Conservation (phyloP, 2,888 invertebrate genomes). For the Synanthedon andrenaeformis region DNA sequence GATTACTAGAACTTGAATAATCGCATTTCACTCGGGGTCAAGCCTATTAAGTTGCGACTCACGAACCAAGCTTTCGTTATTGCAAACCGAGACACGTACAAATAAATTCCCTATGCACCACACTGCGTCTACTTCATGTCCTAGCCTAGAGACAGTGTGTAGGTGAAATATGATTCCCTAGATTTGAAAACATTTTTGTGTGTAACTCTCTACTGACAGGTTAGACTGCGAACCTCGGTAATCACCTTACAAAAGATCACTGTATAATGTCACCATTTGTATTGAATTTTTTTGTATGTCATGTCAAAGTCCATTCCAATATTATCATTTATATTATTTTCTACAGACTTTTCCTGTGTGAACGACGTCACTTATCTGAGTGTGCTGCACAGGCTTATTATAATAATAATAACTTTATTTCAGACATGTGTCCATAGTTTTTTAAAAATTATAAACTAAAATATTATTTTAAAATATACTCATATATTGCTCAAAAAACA, state of each 20-base stretch:
- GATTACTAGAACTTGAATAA: slow-evolving; percentile 60
- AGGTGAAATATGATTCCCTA: slow-evolving; percentile 45
- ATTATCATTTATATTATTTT: no score
- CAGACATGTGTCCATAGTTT: no score
- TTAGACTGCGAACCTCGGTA: not conserved
- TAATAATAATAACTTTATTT: no score
- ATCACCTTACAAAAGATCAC: not conserved
- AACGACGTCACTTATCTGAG: no score
- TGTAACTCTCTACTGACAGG: not conserved
- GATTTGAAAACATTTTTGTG: not conserved
- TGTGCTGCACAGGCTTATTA: no score
- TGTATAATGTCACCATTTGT: not conserved
- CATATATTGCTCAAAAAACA: no score
- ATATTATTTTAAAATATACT: no score
- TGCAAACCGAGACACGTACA: slow-evolving; percentile 31
- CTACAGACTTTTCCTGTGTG: no score
- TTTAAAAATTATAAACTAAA: no score
- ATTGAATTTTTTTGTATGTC: no score
- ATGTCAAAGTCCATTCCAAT: no score
- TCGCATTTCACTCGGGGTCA: slow-evolving; percentile 48
- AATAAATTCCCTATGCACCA: slow-evolving; percentile 46
- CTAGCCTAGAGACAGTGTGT: slow-evolving; percentile 46
- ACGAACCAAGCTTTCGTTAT: slow-evolving; percentile 10
- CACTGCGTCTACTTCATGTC: slow-evolving; percentile 33
- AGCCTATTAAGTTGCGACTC: slow-evolving; percentile 15